Base-by-base conservation (phyloP, 2,797 vertebrate genomes). In the Oreortyx pictus region DNA sequence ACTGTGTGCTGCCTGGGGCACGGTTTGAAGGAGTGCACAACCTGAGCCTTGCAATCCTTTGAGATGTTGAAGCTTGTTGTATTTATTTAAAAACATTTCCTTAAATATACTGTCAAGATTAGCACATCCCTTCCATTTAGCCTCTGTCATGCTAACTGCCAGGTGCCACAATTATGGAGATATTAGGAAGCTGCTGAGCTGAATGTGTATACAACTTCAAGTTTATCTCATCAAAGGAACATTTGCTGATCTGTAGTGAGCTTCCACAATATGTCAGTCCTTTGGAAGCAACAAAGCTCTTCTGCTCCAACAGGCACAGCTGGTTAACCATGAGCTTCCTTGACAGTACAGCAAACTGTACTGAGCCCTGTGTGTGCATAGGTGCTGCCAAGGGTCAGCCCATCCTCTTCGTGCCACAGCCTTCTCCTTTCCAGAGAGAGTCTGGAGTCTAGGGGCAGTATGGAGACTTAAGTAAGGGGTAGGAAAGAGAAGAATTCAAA, bases 311-410 rank as follows among this genome's bases (percentile, higher is more conserved):
- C 27, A 56, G 52, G 24, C 44, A 13, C 44, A 39, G 68, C 23
- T 2, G 2, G 39, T 67, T 49, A 57, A 44, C 61, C 2, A 0
- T 4, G 3, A 33, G 20, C 31, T 82, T 50, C 18, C 15, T 39
- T 22, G 16, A 14, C 8, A 1, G 22, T 72, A 54, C 62, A 70
- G 31, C 54, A 50, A 35, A 41, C 25, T 52, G 37, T 16, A 1
- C 27, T 22, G 57, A 29, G 25, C 14, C 25, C 15, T 7, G 2
- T 11, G 15, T 17, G 7, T 50, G 41, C 9, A 6, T 20, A 11
- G 18, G 0, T 47, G 44, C 25, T 31, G 37, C 49, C 46, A 11
- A 9, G 27, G 41, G 33, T 3, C 50, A 76, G 24, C 44, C 44
- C 52, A 25, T 62, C 50, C 20, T 14, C 35, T 85, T 35, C 50